A percentile compares a stretch with the other conserved stretches of the same genome.
Evolutionary conservation across 2,113 vertebrate species (phyloP).

Genomic region (Leiothrix lutea): DNA sequence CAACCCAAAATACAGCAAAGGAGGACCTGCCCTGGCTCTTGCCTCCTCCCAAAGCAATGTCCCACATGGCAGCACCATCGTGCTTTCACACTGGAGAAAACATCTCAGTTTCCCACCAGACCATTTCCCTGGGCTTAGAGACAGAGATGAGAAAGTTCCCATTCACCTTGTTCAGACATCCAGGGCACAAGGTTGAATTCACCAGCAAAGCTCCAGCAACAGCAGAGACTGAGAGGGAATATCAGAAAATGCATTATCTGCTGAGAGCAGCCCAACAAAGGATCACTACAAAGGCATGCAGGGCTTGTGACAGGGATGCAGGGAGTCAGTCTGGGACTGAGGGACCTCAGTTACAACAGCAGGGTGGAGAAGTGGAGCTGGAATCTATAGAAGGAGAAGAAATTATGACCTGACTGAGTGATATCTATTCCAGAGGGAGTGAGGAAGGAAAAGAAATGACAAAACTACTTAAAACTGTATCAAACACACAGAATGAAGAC

Average conservation of each 20-base stretch:
- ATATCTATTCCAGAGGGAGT: slow-evolving; percentile 8
- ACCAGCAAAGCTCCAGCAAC: neutral
- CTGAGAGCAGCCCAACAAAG: neutral
- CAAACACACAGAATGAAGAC: slow-evolving; percentile 9
- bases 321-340: neutral
- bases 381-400: neutral
- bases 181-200: neutral
- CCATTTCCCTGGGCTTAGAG: neutral
- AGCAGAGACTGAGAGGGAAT: neutral
- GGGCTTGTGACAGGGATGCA: neutral
- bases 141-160: neutral
- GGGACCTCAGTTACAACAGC: neutral
- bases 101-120: neutral
- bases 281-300: neutral
- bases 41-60: neutral
- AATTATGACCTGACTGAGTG: neutral
- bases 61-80: rapidly evolving
- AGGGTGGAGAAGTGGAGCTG: neutral
- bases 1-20: neutral
- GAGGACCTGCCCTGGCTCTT: neutral
- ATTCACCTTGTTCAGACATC: neutral
- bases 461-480: slow-evolving; percentile 24
- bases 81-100: neutral
- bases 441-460: neutral
- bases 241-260: neutral